phyloP scores from a whole-genome alignment of 2,113 vertebrate genomes.

The Melanotaenia duboulayi region DNA sequence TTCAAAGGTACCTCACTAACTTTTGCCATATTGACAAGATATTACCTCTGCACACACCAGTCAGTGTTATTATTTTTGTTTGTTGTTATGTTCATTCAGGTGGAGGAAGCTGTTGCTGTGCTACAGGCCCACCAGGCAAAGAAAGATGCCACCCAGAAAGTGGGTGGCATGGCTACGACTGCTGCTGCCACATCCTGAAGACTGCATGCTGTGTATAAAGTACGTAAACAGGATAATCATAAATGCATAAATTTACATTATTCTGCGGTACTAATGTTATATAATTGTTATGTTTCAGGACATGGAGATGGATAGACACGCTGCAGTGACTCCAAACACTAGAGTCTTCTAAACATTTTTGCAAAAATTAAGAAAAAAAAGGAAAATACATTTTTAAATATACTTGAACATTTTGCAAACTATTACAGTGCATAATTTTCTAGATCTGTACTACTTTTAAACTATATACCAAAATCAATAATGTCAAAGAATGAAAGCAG shows the following conservation, averaged over 20 bases:
- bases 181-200: constrained; percentile 92
- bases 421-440: constrained; percentile 73
- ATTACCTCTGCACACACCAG: neutral
- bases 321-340: constrained; percentile 40
- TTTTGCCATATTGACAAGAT: neutral
- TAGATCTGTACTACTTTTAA: constrained; percentile 73
- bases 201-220: constrained; percentile 9
- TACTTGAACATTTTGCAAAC: constrained; percentile 68
- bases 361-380: constrained; percentile 52
- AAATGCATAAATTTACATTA: accelerated
- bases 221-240: neutral
- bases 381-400: constrained; percentile 56
- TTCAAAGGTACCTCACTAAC: constrained; percentile 87
- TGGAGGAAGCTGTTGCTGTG: constrained; percentile 97
- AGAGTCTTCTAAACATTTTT: constrained; percentile 48
- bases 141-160: constrained; percentile 98
- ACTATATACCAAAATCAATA: constrained; percentile 61
- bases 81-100: constrained; percentile 74
- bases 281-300: constrained; percentile 61
- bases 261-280: constrained; percentile 24
- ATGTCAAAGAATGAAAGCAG: constrained; percentile 42
- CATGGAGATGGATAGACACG: constrained; percentile 33
- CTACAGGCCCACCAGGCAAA: constrained; percentile 98
- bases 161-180: constrained; percentile 88
- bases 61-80: neutral